A percentile compares a stretch with the other conserved stretches of the same genome.
These are phyloP conservation scores for Folsomia candida DNA, from an alignment of 2,888 invertebrate species.

Conservation along the genomic window DNA sequence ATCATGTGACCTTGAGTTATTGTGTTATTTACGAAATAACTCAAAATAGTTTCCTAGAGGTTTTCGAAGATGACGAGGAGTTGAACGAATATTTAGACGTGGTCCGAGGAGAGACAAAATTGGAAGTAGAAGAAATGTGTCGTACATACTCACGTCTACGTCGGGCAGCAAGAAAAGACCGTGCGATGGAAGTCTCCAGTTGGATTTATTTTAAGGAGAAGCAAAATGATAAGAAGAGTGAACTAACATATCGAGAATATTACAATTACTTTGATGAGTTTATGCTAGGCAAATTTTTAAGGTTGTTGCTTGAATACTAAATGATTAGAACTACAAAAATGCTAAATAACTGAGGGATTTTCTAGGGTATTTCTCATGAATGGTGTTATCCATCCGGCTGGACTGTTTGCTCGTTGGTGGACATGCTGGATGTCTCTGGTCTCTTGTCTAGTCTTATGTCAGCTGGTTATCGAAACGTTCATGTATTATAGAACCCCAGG, in stretches of 20 bases:
- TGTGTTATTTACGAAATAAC: slow-evolving; percentile 25
- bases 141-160: no score
- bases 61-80: slow-evolving; percentile 31
- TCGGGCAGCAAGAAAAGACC: no score
- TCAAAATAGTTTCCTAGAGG: slow-evolving; percentile 20
- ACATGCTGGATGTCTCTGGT: slow-evolving; percentile 7
- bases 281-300: not conserved
- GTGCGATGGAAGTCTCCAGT: slow-evolving; percentile 24
- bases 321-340: not conserved
- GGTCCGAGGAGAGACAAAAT: not conserved
- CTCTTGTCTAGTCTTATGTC: not conserved
- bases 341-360: not conserved
- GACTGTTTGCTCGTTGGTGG: slow-evolving; percentile 25
- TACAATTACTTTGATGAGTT: slow-evolving; percentile 11
- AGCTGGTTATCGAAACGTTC: slow-evolving; percentile 1
- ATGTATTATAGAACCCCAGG: not conserved
- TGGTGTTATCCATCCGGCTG: slow-evolving; percentile 23
- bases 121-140: not conserved
- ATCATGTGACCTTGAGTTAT: slow-evolving; percentile 28
- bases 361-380: slow-evolving; percentile 14
- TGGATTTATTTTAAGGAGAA: slow-evolving; percentile 21
- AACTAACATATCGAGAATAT: slow-evolving; percentile 15
- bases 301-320: not conserved
- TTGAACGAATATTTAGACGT: slow-evolving; percentile 22
- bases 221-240: not conserved